A percentile compares a stretch with the other conserved stretches of the same genome.
Evolutionary conservation across 1,140 invertebrate genomes (phyloP).

Genomic region (Trachelipus rathkii): DNA sequence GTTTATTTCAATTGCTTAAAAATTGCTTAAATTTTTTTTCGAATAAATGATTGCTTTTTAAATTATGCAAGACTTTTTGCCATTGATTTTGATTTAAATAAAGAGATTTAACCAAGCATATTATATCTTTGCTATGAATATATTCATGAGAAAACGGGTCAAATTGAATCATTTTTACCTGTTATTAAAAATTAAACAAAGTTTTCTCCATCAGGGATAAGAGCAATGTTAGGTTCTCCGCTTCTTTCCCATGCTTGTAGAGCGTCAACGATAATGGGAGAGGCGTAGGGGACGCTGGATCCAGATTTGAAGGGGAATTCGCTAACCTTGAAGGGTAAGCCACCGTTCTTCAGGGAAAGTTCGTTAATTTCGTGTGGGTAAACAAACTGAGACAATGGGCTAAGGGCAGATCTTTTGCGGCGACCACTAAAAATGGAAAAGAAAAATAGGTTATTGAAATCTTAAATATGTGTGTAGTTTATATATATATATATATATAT

Average conservation of each 20-base stretch:
- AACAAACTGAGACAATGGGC: not conserved
- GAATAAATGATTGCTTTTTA: too few species aligned
- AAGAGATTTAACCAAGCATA: too few species aligned
- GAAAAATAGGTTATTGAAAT: not conserved
- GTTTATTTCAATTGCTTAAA: too few species aligned
- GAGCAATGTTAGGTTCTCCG: not conserved
- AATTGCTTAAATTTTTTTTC: too few species aligned
- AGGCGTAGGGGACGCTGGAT: not conserved
- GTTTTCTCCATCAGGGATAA: not conserved
- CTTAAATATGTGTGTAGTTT: too few species aligned
- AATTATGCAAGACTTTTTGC: too few species aligned
- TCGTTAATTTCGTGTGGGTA: not conserved
- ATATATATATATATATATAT: too few species aligned
- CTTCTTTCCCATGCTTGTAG: conserved; percentile 2
- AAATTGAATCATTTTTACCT: too few species aligned
- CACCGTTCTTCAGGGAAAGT: not conserved
- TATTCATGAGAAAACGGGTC: too few species aligned
- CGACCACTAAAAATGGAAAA: conserved; percentile 25
- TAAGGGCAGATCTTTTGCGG: conserved; percentile 24
- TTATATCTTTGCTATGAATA: too few species aligned
- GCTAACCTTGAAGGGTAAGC: not conserved
- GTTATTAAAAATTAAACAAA: not conserved
- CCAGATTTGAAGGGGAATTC: not conserved
- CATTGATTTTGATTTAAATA: too few species aligned
- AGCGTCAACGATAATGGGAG: not conserved